phyloP scores from a whole-genome alignment of 2,888 invertebrate species.

The Troglohyphantes excavatus region DNA sequence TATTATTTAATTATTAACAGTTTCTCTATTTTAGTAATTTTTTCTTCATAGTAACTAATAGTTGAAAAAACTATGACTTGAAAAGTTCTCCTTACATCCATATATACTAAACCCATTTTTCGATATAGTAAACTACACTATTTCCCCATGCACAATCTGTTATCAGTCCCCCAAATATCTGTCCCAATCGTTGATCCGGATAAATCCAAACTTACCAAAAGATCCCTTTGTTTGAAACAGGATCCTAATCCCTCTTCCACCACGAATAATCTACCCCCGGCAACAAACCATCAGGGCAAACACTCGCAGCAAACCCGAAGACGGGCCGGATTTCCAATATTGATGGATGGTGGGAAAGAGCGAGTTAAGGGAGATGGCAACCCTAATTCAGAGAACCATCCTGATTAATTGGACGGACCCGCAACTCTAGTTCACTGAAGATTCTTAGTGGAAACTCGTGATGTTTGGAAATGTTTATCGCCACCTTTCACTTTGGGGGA shows the following conservation, averaged over 20 bases:
- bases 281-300: constrained; percentile 6
- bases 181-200: too few relatives aligned
- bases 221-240: neutral
- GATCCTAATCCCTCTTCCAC: constrained; percentile 26
- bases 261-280: neutral
- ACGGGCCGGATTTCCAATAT: constrained; percentile 1
- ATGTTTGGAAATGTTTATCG: constrained; percentile 30
- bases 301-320: constrained; percentile 12
- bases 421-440: constrained; percentile 16
- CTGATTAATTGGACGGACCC: constrained; percentile 36
- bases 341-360: constrained; percentile 33
- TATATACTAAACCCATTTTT: too few relatives aligned
- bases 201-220: too few relatives aligned
- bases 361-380: constrained; percentile 24
- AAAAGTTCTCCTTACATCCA: too few relatives aligned
- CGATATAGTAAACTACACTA: too few relatives aligned
- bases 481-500: neutral
- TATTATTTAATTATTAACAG: too few relatives aligned
- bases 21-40: too few relatives aligned
- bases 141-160: too few relatives aligned
- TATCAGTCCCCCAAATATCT: too few relatives aligned
- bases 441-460: constrained; percentile 30
- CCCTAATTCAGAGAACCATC: neutral
- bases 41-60: too few relatives aligned
- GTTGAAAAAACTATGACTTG: too few relatives aligned